These are phyloP conservation scores for Doryteuthis pealeii DNA, from an alignment of 1,140 invertebrate genomes.

Conservation along the genomic window DNA sequence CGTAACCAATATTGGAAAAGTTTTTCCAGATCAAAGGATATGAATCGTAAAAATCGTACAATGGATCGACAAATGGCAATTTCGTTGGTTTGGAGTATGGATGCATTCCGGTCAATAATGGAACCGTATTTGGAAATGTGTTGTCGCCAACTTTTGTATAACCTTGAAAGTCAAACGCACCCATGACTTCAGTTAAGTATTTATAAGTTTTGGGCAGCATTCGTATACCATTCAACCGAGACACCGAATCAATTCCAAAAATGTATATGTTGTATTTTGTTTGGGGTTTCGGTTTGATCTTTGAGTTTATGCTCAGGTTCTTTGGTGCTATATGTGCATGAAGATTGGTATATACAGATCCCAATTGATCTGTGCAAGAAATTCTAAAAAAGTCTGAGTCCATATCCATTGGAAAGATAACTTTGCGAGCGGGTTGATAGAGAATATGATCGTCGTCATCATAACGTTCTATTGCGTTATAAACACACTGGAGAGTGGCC, in stretches of 20 bases:
- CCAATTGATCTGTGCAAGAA: constrained; percentile 17
- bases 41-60: constrained; percentile 17
- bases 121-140: constrained; percentile 38
- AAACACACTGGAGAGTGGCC: constrained; percentile 4
- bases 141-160: constrained; percentile 42
- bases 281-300: background rate
- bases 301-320: constrained; percentile 5
- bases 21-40: constrained; percentile 41
- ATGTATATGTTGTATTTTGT: constrained; percentile 65
- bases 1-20: constrained; percentile 33
- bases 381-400: constrained; percentile 18
- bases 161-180: constrained; percentile 31
- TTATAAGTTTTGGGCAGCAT: constrained; percentile 73
- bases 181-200: constrained; percentile 58
- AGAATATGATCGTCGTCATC: constrained; percentile 15
- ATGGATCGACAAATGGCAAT: background rate
- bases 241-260: constrained; percentile 81
- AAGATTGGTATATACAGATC: background rate
- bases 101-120: constrained; percentile 30
- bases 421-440: constrained; percentile 2
- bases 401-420: constrained; percentile 3
- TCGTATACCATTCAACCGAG: constrained; percentile 77
- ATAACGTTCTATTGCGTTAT: constrained; percentile 9
- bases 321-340: background rate
- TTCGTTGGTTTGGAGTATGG: background rate